Evolutionary conservation across 2,113 vertebrate genomes (phyloP), one percentile per base, ranked within the genome.

Genomic region (Ciconia boyciana): DNA sequence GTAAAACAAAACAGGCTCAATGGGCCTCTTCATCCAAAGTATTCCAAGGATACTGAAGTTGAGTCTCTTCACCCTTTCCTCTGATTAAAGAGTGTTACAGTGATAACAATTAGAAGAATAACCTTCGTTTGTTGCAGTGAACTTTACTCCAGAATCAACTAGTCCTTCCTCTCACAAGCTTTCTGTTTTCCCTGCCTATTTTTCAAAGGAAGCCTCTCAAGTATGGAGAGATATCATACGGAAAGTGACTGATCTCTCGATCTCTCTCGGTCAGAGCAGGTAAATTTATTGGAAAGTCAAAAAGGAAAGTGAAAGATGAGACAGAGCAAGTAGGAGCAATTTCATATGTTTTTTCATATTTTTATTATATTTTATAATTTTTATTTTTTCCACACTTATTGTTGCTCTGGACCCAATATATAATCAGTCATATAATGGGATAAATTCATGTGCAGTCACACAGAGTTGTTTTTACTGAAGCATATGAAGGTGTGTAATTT

Each of bases 391-490:
- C 20, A 32, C 34, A 29, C 4, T 80, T 39, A 3, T 2, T 24
- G 17, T 75, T 94, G 64, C 41, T 92, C 72, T 94, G 89, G 48
- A 49, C 52, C 55, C 18, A 90, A 12, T 71, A 46, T 65, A 44
- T 69, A 79, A 57, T 85, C 66, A 83, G 29, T 83, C 79, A 29
- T 21, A 48, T 34, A 78, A 87, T 48, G 52, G 52, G n/a, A 84
- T 68, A 70, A 89, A 90, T 44, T 86, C 8, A 55, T 46, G n/a
- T 90, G 57, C 43, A 90, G 88, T 77, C 52, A 72, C 74, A 89
- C 57, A 71, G 61, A 83, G 88, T 66, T 95, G 84, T 82, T 94
- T 96, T 94, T 91, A 76, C 52, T 84, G 57, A 69, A 75, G 44
- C 48, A 57, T 52, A 64, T 28, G 82, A 94, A 96, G 74, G 91